Conservation (phyloP, 30 jellyfish, hydroid and myxozoan species). For the Catostylus mosaicus region DNA sequence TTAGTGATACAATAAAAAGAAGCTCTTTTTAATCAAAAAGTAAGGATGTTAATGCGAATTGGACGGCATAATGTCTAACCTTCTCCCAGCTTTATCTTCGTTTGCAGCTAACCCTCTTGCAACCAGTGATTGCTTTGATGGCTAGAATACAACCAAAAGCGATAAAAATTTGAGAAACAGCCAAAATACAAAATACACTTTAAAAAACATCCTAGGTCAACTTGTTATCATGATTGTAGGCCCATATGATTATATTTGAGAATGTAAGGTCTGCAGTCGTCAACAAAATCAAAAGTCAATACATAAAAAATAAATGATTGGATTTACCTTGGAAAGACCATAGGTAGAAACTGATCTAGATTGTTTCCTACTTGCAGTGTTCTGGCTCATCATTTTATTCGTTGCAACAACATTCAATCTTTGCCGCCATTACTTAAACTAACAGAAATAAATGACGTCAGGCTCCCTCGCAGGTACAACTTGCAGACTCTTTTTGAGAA, state of each 20-base stretch:
- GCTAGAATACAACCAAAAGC: conserved; percentile 16
- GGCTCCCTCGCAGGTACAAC: conserved; percentile 2
- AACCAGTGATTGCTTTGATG: conserved; percentile 62
- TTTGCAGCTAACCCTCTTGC: conserved; percentile 68
- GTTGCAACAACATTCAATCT: not conserved
- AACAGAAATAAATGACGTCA: conserved; percentile 1
- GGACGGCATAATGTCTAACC: conserved; percentile 18
- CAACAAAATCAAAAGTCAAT: too few relatives aligned
- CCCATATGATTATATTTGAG: too few relatives aligned
- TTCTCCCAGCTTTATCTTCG: conserved; percentile 39
- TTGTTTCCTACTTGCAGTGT: not conserved
- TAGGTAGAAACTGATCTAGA: not conserved
- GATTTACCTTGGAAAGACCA: conserved; percentile 13
- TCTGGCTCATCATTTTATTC: conserved; percentile 3
- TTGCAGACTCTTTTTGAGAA: conserved; percentile 6
- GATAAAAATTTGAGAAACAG: too few relatives aligned
- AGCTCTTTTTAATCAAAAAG: too few relatives aligned
- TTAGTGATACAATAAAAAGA: too few relatives aligned
- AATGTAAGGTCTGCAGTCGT: too few relatives aligned
- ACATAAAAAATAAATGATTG: too few relatives aligned
- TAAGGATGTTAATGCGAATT: too few relatives aligned
- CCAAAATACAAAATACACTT: too few relatives aligned
- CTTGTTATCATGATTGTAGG: too few relatives aligned
- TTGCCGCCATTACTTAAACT: conserved; percentile 23
- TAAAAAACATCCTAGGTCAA: too few relatives aligned